These are phyloP conservation scores for Brenthis daphne DNA, from an alignment of 2,888 invertebrate genomes.

Conservation along the genomic window DNA sequence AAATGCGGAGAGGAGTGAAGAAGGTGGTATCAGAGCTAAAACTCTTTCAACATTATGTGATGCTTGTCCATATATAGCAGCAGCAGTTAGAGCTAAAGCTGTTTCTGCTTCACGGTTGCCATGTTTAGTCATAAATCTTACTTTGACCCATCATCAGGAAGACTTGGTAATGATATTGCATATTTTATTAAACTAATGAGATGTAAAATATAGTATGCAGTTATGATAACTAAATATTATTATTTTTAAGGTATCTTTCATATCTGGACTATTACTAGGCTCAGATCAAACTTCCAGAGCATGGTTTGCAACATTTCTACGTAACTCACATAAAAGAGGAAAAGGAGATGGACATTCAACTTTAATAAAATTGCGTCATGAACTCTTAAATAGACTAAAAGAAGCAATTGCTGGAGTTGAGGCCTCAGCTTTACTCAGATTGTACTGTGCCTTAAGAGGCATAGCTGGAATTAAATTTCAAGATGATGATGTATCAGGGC, in stretches of 20 bases:
- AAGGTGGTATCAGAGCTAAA: conserved; percentile 92
- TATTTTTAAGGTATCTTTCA: conserved; percentile 86
- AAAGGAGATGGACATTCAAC: conserved; percentile 89
- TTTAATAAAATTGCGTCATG: conserved; percentile 86
- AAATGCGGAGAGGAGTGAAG: conserved; percentile 93
- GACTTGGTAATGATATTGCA: conserved; percentile 72
- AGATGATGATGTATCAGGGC: conserved; percentile 93
- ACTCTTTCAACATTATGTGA: conserved; percentile 91
- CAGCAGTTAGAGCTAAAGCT: conserved; percentile 92
- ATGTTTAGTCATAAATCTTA: conserved; percentile 91
- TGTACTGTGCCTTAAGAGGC: conserved; percentile 96
- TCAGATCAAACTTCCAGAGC: conserved; percentile 94
- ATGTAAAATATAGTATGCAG: not conserved
- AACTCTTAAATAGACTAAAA: conserved; percentile 87
- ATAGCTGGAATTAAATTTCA: conserved; percentile 96
- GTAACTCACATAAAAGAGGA: conserved; percentile 90
- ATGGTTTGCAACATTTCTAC: conserved; percentile 96
- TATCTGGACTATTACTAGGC: conserved; percentile 94
- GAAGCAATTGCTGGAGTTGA: conserved; percentile 87
- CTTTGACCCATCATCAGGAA: conserved; percentile 85
- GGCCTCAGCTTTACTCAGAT: conserved; percentile 93
- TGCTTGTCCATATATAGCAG: conserved; percentile 94
- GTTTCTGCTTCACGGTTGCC: conserved; percentile 95
- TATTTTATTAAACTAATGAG: not conserved
- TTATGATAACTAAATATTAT: conserved; percentile 1